phyloP scores from a whole-genome alignment of 2,797 vertebrate species.

The Enteromius treurensis region DNA sequence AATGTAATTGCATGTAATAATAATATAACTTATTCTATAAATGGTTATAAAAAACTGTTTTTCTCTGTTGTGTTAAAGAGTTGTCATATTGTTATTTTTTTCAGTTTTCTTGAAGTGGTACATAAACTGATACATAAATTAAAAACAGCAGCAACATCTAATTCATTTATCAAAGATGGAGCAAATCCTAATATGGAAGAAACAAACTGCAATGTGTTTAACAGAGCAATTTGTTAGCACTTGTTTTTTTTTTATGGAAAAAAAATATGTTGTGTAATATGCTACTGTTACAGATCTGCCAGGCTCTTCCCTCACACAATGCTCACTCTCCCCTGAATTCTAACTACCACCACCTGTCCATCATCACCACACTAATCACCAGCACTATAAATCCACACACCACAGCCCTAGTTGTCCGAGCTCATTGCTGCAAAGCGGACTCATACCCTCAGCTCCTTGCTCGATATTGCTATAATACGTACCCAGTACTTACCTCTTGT shows the following conservation, averaged over 20 bases:
- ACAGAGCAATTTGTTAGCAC: not conserved
- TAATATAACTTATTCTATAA: not conserved
- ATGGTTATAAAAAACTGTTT: not conserved
- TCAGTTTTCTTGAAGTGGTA: not conserved
- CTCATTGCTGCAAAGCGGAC: no score
- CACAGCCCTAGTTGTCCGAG: no score
- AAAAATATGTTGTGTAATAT: not conserved
- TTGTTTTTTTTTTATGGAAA: not conserved
- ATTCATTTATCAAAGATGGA: not conserved
- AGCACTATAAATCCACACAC: no score
- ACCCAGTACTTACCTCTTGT: no score
- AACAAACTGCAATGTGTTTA: not conserved
- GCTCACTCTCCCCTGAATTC: no score
- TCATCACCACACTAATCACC: no score
- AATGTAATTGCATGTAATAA: not conserved
- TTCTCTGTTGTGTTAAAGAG: not conserved
- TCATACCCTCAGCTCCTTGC: no score
- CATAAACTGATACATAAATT: not conserved
- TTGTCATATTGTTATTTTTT: not conserved
- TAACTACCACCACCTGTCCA: no score
- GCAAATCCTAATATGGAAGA: not conserved
- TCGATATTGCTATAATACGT: no score
- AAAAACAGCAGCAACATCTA: not conserved
- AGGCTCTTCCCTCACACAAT: no score
- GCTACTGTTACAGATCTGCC: no score